Conservation (phyloP, 53 echinoderm and acorn worm genomes). For the Pentamera pediparva region DNA sequence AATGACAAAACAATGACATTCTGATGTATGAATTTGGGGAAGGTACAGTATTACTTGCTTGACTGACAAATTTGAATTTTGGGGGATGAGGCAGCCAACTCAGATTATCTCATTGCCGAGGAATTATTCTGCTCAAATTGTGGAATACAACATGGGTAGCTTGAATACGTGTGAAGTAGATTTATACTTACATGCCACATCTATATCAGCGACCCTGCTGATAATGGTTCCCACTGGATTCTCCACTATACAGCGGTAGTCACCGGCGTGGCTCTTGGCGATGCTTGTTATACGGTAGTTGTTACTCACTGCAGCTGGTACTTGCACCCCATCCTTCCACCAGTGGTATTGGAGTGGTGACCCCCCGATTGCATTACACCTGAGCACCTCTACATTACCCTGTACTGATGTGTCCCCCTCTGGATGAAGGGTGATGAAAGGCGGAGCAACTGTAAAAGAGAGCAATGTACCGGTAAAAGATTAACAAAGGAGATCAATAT, state of each 20-base stretch:
- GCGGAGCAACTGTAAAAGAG: constrained; percentile 44
- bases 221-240: constrained; percentile 72
- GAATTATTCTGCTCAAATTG: too few relatives aligned
- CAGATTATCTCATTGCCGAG: too few relatives aligned
- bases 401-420: constrained; percentile 38
- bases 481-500: not conserved
- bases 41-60: not conserved
- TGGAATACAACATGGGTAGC: too few relatives aligned
- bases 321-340: constrained; percentile 53
- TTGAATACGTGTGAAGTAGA: too few relatives aligned
- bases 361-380: constrained; percentile 57
- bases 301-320: too few relatives aligned
- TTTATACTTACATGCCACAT: constrained; percentile 76
- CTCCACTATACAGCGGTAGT: constrained; percentile 67
- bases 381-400: constrained; percentile 49
- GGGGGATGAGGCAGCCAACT: too few relatives aligned
- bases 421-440: constrained; percentile 57
- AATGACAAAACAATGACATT: too few relatives aligned
- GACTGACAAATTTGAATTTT: too few relatives aligned
- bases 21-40: too few relatives aligned
- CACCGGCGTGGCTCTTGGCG: constrained; percentile 46
- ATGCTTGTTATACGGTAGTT: constrained; percentile 16
- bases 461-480: constrained; percentile 1
- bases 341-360: constrained; percentile 64
- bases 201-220: constrained; percentile 62